Base-by-base conservation (phyloP, 2,797 vertebrate species). In the Thripadectes ignobilis region DNA sequence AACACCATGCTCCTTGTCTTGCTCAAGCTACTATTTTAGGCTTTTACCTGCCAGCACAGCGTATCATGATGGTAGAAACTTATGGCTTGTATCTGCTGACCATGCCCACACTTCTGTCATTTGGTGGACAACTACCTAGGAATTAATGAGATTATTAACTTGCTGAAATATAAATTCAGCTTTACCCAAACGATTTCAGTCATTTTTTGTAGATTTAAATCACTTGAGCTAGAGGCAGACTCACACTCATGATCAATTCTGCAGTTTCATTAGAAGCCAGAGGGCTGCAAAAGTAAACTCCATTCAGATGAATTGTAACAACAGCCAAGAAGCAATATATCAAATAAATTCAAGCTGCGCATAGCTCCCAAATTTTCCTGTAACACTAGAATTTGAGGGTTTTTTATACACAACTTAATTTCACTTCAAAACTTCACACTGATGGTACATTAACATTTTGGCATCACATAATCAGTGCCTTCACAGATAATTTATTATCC, bases 1-100 rank as follows among this genome's bases (percentile, higher is more conserved):
- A 84, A 93, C 89, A 96, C 62, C 80, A 59, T 2, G 15, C 30
- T 86, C 82, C 81, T 85, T 79, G 94, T 88, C 80, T 79, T 89
- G 51, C 39, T 66, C 32, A 54, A 36, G 32, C 16, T 73, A 65
- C 86, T 93, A 88, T 88, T 96, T 93, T 54, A 77, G 27, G 2
- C 7, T 85, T 69, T 66, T 61, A 75, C 55, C 68, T 84, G 58
- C n/a, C 29, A 88, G 76, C 21, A 76, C 24, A 76, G 59, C 4
- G 6, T 55, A 86, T 54, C 30, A 22, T 10, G 19, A 84, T 9
- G 49, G 61, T 19, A 88, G 46, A 89, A 95, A 80, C 36, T 67
- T 58, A 54, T 0, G 3, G 75, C 5, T 91, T 12, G 0, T 26
- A 80, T 38, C 22, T 81, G 58, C 8, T 85, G 81, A 78, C 58